Conservation (phyloP, 2,797 vertebrate genomes). For the Erpetoichthys calabaricus region DNA sequence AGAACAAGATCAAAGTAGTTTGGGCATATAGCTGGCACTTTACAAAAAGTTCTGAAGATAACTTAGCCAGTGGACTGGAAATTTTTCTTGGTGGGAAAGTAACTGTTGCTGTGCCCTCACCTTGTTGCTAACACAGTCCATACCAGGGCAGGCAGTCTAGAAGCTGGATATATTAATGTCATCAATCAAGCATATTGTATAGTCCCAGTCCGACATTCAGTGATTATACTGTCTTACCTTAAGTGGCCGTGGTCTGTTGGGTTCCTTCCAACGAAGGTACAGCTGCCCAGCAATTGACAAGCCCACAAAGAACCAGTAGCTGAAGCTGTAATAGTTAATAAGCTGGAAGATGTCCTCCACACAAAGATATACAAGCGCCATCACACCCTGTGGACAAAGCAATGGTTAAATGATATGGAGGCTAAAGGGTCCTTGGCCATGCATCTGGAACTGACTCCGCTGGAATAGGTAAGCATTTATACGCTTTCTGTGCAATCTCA, state of each 20-base stretch:
- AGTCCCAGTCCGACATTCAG: too few relatives aligned
- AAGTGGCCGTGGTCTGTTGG: conserved; percentile 59
- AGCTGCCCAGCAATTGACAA: conserved; percentile 78
- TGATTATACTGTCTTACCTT: conserved; percentile 46
- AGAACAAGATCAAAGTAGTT: too few relatives aligned
- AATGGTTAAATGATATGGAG: background rate
- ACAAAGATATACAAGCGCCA: conserved; percentile 78
- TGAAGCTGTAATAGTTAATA: conserved; percentile 93
- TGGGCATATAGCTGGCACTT: too few relatives aligned
- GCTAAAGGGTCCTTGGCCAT: too few relatives aligned
- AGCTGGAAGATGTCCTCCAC: conserved; percentile 82
- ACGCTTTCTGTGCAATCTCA: background rate
- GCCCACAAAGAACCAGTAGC: conserved; percentile 89
- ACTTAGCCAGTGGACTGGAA: too few relatives aligned
- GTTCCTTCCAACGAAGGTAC: conserved; percentile 81
- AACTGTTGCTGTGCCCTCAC: too few relatives aligned
- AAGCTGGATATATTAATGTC: too few relatives aligned
- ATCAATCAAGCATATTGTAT: too few relatives aligned
- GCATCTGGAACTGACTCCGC: background rate
- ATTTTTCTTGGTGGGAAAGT: too few relatives aligned
- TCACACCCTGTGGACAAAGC: conserved; percentile 40
- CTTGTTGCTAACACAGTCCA: too few relatives aligned
- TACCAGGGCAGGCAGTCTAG: too few relatives aligned
- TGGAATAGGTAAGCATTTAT: background rate
- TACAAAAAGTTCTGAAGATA: too few relatives aligned